A percentile compares a stretch with the other conserved stretches of the same genome.
These are phyloP conservation scores for Heliconius melpomene DNA, from an alignment of 1,140 invertebrate genomes.

Conservation along the genomic window DNA sequence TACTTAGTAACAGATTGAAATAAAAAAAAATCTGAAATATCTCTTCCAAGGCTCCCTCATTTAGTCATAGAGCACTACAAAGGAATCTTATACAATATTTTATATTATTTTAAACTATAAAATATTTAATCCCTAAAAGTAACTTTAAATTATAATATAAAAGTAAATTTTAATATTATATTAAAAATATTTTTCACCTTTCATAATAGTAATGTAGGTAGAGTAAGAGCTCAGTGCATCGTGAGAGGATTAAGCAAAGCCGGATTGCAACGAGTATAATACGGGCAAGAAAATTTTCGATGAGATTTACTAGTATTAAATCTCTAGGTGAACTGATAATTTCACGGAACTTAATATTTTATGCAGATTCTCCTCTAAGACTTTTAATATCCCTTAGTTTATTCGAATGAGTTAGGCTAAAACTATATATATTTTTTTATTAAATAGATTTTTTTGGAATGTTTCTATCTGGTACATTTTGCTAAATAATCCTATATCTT, in stretches of 20 bases:
- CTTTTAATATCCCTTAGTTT: background rate
- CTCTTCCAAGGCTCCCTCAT: too few species aligned
- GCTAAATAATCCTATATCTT: too few species aligned
- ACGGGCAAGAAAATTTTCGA: conserved; percentile 10
- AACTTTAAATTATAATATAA: background rate
- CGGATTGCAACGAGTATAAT: background rate
- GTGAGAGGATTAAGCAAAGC: conserved; percentile 13
- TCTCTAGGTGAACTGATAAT: conserved; percentile 9
- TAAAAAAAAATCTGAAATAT: too few species aligned
- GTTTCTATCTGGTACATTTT: too few species aligned
- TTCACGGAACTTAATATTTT: background rate
- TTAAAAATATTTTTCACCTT: background rate
- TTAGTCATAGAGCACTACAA: too few species aligned
- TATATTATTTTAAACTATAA: too few species aligned
- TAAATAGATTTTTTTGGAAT: too few species aligned
- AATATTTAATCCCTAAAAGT: too few species aligned
- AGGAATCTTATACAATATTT: too few species aligned
- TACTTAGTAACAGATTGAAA: too few species aligned
- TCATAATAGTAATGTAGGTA: conserved; percentile 1
- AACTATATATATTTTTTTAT: too few species aligned
- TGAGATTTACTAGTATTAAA: background rate
- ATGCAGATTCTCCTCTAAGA: background rate
- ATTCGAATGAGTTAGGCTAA: too few species aligned
- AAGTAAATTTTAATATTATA: background rate
- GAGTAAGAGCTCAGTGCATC: background rate